A percentile compares a stretch with the other conserved stretches of the same genome.
phyloP scores from a whole-genome alignment of 2,888 invertebrate species.

The Argyresthia goedartella region DNA sequence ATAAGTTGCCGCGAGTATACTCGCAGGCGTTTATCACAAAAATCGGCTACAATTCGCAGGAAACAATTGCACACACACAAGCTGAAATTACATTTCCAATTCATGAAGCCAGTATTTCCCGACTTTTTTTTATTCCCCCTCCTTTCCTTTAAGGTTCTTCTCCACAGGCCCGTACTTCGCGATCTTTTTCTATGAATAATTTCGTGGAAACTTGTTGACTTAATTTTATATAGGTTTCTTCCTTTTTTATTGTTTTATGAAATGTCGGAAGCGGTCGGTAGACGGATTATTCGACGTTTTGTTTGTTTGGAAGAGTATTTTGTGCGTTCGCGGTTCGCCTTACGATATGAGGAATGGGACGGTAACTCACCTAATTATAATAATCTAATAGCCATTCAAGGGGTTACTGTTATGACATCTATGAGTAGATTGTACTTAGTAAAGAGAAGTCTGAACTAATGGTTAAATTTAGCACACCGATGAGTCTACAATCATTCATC shows the following conservation, averaged over 20 bases:
- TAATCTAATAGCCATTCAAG: too few relatives aligned
- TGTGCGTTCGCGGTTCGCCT: background rate
- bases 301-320: background rate
- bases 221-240: conserved; percentile 62
- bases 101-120: conserved; percentile 56
- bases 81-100: conserved; percentile 68
- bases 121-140: conserved; percentile 15
- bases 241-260: conserved; percentile 18
- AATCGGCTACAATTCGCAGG: conserved; percentile 35
- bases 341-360: background rate
- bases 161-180: conserved; percentile 25
- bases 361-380: too few relatives aligned
- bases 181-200: conserved; percentile 65
- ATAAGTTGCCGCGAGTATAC: conserved; percentile 7
- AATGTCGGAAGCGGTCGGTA: background rate
- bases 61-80: conserved; percentile 56
- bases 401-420: too few relatives aligned
- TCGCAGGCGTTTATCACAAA: conserved; percentile 34
- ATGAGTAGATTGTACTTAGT: too few relatives aligned
- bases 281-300: background rate
- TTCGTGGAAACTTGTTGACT: conserved; percentile 60
- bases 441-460: too few relatives aligned
- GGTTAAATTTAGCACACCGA: too few relatives aligned
- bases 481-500: too few relatives aligned
- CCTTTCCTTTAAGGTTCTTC: conserved; percentile 8